A percentile compares a stretch with the other conserved stretches of the same genome.
These are phyloP conservation scores for Melipona bicolor DNA, from an alignment of 2,888 invertebrate genomes.

Conservation along the genomic window DNA sequence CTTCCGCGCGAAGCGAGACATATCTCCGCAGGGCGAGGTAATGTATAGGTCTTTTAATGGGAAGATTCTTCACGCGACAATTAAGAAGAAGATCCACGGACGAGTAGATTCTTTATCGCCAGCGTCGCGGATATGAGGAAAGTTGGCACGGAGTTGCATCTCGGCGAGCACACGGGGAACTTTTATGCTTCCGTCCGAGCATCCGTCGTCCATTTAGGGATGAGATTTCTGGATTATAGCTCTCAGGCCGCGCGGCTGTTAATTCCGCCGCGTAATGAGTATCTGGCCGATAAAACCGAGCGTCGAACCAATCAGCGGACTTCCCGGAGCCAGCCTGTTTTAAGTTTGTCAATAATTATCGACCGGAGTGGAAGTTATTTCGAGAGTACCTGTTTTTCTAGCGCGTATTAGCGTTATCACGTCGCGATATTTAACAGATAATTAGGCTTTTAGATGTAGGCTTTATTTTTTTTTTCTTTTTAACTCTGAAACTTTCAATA, in stretches of 20 bases:
- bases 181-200: conserved; percentile 55
- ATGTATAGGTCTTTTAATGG: conserved; percentile 32
- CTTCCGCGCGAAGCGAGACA: background rate
- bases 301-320: conserved; percentile 41
- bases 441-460: background rate
- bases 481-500: no score
- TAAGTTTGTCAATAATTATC: conserved; percentile 41
- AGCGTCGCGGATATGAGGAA: conserved; percentile 58
- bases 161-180: conserved; percentile 35
- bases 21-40: background rate
- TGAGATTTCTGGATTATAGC: conserved; percentile 64
- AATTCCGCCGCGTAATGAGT: conserved; percentile 62
- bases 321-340: background rate
- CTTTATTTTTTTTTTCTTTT: no score
- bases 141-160: conserved; percentile 36
- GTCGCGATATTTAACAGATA: background rate
- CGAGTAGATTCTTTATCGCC: conserved; percentile 40
- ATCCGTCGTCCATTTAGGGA: conserved; percentile 43
- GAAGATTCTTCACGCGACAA: conserved; percentile 39
- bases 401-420: background rate
- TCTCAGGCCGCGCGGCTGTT: conserved; percentile 48
- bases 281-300: conserved; percentile 51
- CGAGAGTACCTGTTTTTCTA: background rate
- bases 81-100: conserved; percentile 49
- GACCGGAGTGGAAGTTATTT: background rate